These are phyloP conservation scores for Troglohyphantes excavatus DNA, from an alignment of 2,888 invertebrate species.

Conservation along the genomic window DNA sequence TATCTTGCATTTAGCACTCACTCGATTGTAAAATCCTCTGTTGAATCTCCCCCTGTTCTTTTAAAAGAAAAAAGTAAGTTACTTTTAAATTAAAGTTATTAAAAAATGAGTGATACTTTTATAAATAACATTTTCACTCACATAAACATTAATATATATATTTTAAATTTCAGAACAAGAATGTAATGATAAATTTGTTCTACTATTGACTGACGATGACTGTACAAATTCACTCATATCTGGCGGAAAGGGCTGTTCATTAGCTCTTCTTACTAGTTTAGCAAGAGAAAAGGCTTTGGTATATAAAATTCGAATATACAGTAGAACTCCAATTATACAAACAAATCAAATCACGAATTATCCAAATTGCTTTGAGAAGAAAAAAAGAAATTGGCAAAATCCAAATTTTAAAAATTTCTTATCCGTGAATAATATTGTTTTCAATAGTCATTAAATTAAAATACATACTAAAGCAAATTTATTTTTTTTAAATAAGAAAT, in stretches of 20 bases:
- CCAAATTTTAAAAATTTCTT: too few species aligned
- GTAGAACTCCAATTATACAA: too few species aligned
- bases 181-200: not conserved
- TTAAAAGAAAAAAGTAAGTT: slow-evolving; percentile 48
- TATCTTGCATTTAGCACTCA: not conserved
- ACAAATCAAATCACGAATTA: too few species aligned
- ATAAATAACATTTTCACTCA: not conserved
- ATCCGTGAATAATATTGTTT: too few species aligned
- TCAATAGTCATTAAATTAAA: too few species aligned
- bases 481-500: too few species aligned
- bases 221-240: slow-evolving; percentile 46
- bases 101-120: too few species aligned
- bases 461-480: too few species aligned
- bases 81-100: not conserved
- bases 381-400: too few species aligned
- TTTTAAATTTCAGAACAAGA: not conserved
- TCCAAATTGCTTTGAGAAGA: not conserved
- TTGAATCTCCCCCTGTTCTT: slow-evolving; percentile 33
- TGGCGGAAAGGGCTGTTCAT: slow-evolving; percentile 71
- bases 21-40: not conserved
- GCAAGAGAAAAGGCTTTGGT: slow-evolving; percentile 36
- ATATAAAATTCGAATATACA: not conserved
- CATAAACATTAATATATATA: not conserved
- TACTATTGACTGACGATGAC: slow-evolving; percentile 39
- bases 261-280: slow-evolving; percentile 40